These are phyloP conservation scores for Schizothorax lantsangensis DNA, from an alignment of 2,797 vertebrate genomes.

Conservation along the genomic window DNA sequence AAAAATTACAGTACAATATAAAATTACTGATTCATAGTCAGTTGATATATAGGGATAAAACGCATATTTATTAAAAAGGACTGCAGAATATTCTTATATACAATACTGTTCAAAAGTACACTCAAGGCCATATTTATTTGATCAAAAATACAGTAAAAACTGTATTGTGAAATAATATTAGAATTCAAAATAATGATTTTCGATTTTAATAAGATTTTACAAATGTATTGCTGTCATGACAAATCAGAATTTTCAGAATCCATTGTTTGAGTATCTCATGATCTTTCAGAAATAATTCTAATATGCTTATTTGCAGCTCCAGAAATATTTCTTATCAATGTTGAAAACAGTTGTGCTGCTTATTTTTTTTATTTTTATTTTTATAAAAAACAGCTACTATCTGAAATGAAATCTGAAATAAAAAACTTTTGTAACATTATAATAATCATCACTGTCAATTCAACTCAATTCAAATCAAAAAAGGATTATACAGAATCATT, in stretches of 20 bases:
- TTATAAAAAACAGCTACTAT: not conserved
- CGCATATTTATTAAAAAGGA: not conserved
- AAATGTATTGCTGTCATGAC: not conserved
- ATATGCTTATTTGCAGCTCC: not conserved
- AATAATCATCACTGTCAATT: too few relatives aligned
- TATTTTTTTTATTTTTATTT: not conserved
- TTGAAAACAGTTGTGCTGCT: not conserved
- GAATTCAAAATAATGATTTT: not conserved
- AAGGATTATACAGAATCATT: not conserved
- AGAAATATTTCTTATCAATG: not conserved
- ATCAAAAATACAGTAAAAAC: not conserved
- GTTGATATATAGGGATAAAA: not conserved
- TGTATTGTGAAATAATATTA: not conserved
- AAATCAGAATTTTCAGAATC: not conserved
- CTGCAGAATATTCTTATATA: not conserved
- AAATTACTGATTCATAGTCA: not conserved
- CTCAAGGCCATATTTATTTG: not conserved
- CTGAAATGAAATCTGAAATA: too few relatives aligned
- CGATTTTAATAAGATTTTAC: not conserved
- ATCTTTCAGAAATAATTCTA: not conserved
- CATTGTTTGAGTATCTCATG: not conserved
- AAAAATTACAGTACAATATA: not conserved
- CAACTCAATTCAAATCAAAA: too few relatives aligned
- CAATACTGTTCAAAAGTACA: not conserved
- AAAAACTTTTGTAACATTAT: too few relatives aligned